Base-by-base conservation (phyloP, 2,113 vertebrate genomes). In the Channa argus region DNA sequence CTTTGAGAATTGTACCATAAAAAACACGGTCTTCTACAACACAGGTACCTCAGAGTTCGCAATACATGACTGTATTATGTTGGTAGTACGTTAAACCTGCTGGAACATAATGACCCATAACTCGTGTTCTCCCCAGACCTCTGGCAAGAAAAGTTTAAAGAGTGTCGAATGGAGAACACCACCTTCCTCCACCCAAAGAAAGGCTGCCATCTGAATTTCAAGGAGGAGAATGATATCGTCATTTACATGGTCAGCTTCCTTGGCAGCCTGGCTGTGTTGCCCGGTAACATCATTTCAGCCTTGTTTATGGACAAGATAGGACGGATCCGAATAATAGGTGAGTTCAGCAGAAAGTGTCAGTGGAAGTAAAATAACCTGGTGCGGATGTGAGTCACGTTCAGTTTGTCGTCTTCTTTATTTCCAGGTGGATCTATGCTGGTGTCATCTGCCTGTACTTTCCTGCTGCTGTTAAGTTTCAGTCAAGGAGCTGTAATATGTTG, bases 201-300 rank as follows among this genome's bases (percentile, higher is more conserved):
- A 77, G 97, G 97, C 72, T 99, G 98, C 65, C 96, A 98, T 66
- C 83, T 99, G 36, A 96, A 98, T 91, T 96, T 97, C 0, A 95
- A 97, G 83, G 95, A 97, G 76, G 97, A 99, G 65, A 98, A 98
- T 0, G 98, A 98, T 89, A 96, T 98, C 4, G 88, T 99, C 46
- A 96, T 98, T 86, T 99, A 99, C 91, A 88, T 99, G n/a, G 98
- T 99, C 92, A 97, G 96, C 93, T 99, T 99, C 85, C 93, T 99
- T 56, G 97, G 98, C 34, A 98, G 96, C 55, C 91, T 99, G 67
- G 96, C 98, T 0, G 97, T 98, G 72, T 84, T 99, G 79, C 98
- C 98, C 0, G 98, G 98, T 59, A 99, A 98, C 89, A 99, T 99
- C 86, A 86, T 99, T 79, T 98, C 98, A 8, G 97, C 97, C 0